phyloP scores from a whole-genome alignment of 2,797 vertebrate species.

The Gorsachius magnificus region DNA sequence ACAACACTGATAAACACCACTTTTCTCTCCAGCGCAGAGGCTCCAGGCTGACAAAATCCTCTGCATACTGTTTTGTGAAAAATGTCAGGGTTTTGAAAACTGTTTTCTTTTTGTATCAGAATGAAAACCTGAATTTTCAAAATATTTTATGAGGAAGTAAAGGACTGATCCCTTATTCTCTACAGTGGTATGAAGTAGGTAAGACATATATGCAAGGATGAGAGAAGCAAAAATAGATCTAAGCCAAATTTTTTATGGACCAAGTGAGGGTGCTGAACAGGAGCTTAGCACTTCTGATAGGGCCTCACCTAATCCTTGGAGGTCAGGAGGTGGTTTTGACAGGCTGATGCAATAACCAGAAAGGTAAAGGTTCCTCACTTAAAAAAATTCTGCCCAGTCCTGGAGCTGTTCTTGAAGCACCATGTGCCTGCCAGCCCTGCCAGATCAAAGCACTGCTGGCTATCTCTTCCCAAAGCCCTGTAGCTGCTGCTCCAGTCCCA shows the following conservation, averaged over 20 bases:
- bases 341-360: background rate
- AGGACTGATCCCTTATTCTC: background rate
- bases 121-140: background rate
- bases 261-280: background rate
- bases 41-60: background rate
- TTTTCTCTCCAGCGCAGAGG: background rate
- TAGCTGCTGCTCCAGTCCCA: background rate
- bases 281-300: background rate
- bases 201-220: background rate
- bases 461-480: background rate
- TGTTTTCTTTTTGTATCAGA: background rate
- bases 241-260: background rate
- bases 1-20: background rate
- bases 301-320: background rate
- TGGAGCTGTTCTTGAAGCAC: background rate
- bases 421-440: background rate
- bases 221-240: background rate
- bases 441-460: background rate
- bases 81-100: background rate
- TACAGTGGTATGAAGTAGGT: background rate
- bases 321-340: background rate
- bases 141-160: background rate
- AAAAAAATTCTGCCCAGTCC: background rate
- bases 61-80: background rate
- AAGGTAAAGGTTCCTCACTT: background rate